A percentile compares a stretch with the other conserved stretches of the same genome.
These are phyloP conservation scores for Unio pictorum DNA, from an alignment of 2,888 invertebrate species.

Conservation along the genomic window DNA sequence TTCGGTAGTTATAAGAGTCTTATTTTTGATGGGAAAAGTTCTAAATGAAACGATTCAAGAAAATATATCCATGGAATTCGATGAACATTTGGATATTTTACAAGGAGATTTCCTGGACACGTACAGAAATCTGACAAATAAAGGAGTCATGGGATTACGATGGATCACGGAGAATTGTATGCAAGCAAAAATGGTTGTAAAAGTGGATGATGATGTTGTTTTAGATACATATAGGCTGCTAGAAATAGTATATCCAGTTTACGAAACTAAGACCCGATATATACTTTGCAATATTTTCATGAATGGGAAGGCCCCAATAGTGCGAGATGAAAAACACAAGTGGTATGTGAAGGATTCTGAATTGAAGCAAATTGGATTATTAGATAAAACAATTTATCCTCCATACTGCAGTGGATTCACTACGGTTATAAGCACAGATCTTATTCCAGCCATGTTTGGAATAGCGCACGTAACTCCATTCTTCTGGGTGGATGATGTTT, in stretches of 20 bases:
- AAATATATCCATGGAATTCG: neutral
- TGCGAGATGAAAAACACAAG: neutral
- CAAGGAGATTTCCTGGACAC: slow-evolving; percentile 3
- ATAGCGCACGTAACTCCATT: neutral
- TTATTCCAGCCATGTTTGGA: slow-evolving; percentile 1
- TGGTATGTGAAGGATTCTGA: slow-evolving; percentile 1
- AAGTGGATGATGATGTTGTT: neutral
- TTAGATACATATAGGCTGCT: neutral
- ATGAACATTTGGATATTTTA: neutral
- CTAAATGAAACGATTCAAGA: neutral
- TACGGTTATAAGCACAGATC: neutral
- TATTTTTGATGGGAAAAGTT: neutral
- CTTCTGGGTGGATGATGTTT: slow-evolving; percentile 4
- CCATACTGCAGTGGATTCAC: slow-evolving; percentile 2
- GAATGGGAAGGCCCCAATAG: neutral
- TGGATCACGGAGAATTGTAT: slow-evolving; percentile 4
- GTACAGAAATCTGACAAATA: slow-evolving; percentile 6
- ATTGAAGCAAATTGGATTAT: neutral
- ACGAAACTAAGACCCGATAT: neutral
- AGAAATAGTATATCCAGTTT: neutral
- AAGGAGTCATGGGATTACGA: slow-evolving; percentile 5
- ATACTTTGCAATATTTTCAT: slow-evolving; percentile 4
- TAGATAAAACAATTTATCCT: neutral
- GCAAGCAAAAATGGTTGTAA: slow-evolving; percentile 1
- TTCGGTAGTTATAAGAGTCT: neutral